phyloP scores from a whole-genome alignment of 53 echinoderm and acorn worm genomes.

The Patiria pectinifera region DNA sequence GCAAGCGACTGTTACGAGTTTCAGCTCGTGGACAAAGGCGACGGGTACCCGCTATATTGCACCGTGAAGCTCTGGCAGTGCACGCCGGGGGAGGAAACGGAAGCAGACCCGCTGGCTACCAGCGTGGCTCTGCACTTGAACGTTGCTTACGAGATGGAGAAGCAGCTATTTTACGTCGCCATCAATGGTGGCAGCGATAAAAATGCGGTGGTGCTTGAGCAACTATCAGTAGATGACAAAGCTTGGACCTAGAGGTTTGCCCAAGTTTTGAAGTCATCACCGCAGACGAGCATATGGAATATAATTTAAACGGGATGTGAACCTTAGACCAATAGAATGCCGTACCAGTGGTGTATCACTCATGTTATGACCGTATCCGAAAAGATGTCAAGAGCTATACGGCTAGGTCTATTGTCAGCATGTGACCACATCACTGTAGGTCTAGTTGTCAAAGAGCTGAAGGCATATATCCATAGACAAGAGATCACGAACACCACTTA shows the following conservation, averaged over 20 bases:
- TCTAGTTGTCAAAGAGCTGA: too few relatives aligned
- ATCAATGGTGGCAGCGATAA: slow-evolving; percentile 56
- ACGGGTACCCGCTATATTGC: slow-evolving; percentile 74
- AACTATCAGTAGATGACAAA: slow-evolving; percentile 70
- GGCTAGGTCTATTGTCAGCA: too few relatives aligned
- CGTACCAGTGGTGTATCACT: not conserved
- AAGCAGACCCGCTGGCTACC: not conserved
- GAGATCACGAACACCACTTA: too few relatives aligned
- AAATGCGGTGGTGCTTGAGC: slow-evolving; percentile 73
- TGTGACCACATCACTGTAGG: too few relatives aligned
- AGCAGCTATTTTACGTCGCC: slow-evolving; percentile 76
- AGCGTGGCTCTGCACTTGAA: slow-evolving; percentile 78
- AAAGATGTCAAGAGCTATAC: too few relatives aligned
- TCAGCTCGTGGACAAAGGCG: slow-evolving; percentile 88
- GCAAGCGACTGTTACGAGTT: slow-evolving; percentile 83
- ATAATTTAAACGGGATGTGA: not conserved
- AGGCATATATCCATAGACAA: too few relatives aligned
- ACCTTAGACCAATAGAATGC: not conserved
- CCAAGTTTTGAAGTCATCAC: not conserved
- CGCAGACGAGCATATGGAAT: not conserved
- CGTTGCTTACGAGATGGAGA: slow-evolving; percentile 71
- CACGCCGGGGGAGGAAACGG: not conserved
- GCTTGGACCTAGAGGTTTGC: not conserved
- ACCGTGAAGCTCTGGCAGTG: slow-evolving; percentile 28
- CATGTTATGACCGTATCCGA: too few relatives aligned